These are phyloP conservation scores for Nettapus auritus DNA, from an alignment of 2,113 vertebrate species.

Conservation along the genomic window DNA sequence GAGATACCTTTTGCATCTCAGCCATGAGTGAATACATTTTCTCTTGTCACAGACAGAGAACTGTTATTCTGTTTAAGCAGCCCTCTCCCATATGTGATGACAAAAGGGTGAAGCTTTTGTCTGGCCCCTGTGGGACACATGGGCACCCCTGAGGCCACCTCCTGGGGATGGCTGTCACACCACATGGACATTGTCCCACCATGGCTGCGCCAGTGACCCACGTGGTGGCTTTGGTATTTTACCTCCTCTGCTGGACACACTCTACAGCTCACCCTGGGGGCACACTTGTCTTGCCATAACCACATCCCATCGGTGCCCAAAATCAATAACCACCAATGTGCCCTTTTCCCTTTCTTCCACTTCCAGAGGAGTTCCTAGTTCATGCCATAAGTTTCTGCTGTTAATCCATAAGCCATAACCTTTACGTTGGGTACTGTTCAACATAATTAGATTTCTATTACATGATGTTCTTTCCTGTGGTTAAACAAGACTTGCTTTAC, in stretches of 20 bases:
- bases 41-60: neutral
- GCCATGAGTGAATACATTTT: neutral
- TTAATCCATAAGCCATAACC: slow-evolving; percentile 65
- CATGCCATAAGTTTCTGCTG: neutral
- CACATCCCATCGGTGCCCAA: neutral
- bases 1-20: neutral
- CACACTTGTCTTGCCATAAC: neutral
- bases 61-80: neutral
- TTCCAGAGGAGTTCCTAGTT: neutral
- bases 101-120: neutral
- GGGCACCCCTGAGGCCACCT: neutral
- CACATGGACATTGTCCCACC: no score
- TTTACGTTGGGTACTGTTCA: slow-evolving; percentile 14
- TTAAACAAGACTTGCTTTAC: slow-evolving; percentile 33
- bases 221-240: neutral
- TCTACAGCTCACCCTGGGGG: neutral
- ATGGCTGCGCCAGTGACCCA: neutral
- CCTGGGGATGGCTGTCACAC: neutral
- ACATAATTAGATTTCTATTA: slow-evolving; percentile 43
- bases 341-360: slow-evolving; percentile 33
- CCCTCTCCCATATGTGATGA: rapidly evolving
- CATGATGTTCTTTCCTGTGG: slow-evolving; percentile 44
- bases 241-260: neutral
- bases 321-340: slow-evolving; percentile 26
- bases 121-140: rapidly evolving